phyloP scores from a whole-genome alignment of 2,113 vertebrate species.

The Cavia porcellus region DNA sequence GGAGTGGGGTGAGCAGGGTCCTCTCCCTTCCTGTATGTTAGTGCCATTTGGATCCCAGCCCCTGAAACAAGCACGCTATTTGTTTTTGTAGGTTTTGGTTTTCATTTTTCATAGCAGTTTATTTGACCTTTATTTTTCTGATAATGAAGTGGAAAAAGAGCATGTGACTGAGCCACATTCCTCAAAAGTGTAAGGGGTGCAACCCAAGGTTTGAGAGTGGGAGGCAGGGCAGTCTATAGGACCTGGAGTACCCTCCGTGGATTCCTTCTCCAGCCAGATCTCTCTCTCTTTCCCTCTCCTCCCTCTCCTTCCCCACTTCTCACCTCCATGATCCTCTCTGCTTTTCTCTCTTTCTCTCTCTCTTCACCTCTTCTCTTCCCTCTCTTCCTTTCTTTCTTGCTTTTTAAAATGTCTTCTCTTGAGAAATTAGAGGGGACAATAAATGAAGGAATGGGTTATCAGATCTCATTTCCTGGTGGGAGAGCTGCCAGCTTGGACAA shows the following conservation, averaged over 20 bases:
- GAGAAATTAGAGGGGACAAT: neutral
- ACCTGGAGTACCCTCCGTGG: accelerated
- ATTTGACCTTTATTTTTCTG: conserved; percentile 75
- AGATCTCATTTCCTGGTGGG: neutral
- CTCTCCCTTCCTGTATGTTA: neutral
- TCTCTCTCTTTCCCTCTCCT: accelerated
- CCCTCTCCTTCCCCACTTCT: neutral
- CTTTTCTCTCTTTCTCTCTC: neutral
- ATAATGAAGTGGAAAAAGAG: conserved; percentile 36
- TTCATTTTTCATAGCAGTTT: conserved; percentile 77
- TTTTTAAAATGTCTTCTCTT: neutral
- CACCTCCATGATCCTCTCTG: no score
- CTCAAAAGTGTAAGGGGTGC: neutral
- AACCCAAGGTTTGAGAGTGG: neutral
- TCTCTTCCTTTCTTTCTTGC: neutral
- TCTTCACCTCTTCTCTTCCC: neutral
- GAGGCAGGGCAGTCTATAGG: neutral
- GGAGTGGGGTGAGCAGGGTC: accelerated
- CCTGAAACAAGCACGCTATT: conserved; percentile 3
- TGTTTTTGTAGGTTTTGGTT: conserved; percentile 66
- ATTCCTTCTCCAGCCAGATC: neutral
- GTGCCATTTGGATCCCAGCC: conserved; percentile 59
- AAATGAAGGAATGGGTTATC: neutral
- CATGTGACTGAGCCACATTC: conserved; percentile 58
- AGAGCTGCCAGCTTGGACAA: neutral